These are phyloP conservation scores for Amphipyra berbera DNA, from an alignment of 2,888 invertebrate genomes.

Conservation along the genomic window DNA sequence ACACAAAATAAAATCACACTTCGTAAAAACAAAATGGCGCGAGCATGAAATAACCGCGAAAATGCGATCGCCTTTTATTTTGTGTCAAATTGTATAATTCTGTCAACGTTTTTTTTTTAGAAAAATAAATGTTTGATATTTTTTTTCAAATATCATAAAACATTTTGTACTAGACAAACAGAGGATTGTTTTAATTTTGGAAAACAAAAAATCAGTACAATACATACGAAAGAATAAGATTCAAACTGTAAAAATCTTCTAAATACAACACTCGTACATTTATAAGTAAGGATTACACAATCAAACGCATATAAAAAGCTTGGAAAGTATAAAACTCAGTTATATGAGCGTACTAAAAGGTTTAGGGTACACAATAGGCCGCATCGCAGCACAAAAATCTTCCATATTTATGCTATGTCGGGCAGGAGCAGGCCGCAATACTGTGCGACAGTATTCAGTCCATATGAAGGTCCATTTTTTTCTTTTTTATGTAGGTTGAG, in stretches of 20 bases:
- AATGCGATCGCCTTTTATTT: conserved; percentile 3
- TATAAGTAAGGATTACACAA: conserved; percentile 17
- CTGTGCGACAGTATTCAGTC: background rate
- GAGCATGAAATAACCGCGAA: background rate
- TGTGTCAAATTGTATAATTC: conserved; percentile 20
- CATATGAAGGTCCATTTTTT: too few relatives aligned
- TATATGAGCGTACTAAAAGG: conserved; percentile 17
- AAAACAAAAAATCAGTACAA: conserved; percentile 5
- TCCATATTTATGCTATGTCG: conserved; percentile 4
- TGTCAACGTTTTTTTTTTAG: conserved; percentile 9
- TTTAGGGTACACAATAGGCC: background rate
- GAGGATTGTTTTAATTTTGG: conserved; percentile 24
- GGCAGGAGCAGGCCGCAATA: background rate
- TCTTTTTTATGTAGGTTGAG: too few relatives aligned
- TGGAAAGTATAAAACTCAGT: conserved; percentile 29
- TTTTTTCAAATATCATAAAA: conserved; percentile 13
- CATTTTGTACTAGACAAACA: conserved; percentile 41
- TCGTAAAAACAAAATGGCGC: conserved; percentile 14
- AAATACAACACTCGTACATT: conserved; percentile 29
- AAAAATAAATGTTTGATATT: conserved; percentile 5
- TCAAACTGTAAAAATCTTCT: conserved; percentile 14
- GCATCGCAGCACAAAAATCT: conserved; percentile 22
- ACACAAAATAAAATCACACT: conserved; percentile 27
- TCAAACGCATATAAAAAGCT: conserved; percentile 27
- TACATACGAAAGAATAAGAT: conserved; percentile 22